Percentiles rank a stretch among this genome's conserved stretches.
Evolutionary conservation across 2,888 invertebrate genomes (phyloP).

Genomic region (Dioctria rufipes): DNA sequence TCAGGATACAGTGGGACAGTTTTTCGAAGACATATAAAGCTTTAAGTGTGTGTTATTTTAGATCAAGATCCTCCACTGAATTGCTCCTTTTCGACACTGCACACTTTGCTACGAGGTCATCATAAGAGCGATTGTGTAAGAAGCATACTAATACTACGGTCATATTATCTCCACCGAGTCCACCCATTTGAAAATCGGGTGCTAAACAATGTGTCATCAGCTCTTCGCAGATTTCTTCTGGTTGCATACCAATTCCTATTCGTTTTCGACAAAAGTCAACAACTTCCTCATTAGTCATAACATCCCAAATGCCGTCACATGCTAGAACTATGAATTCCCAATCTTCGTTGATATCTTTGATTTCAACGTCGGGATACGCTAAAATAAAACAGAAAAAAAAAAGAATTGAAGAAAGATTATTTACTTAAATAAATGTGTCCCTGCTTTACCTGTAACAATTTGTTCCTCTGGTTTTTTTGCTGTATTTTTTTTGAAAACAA

Average conservation of each 20-base stretch:
- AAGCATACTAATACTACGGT: conserved; percentile 93
- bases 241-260: conserved; percentile 86
- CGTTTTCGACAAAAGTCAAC: conserved; percentile 89
- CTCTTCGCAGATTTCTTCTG: conserved; percentile 96
- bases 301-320: conserved; percentile 99
- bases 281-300: conserved; percentile 95
- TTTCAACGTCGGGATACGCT: conserved; percentile 95
- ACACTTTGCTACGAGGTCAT: conserved; percentile 68
- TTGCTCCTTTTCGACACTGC: conserved; percentile 58
- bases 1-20: conserved; percentile 34
- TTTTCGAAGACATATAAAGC: background rate
- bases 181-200: conserved; percentile 97
- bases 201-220: conserved; percentile 95
- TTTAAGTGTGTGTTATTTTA: conserved; percentile 53
- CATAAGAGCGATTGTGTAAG: conserved; percentile 68
- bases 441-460: conserved; percentile 89
- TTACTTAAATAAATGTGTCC: conserved; percentile 49
- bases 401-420: conserved; percentile 12
- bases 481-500: conserved; percentile 94
- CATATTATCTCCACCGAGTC: conserved; percentile 99
- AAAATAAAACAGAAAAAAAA: conserved; percentile 61
- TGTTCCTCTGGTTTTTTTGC: conserved; percentile 91
- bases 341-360: conserved; percentile 84
- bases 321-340: conserved; percentile 98
- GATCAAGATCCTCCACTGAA: conserved; percentile 54